Conservation (phyloP, 2,113 vertebrate species). For the Sylvicapra grimmia region DNA sequence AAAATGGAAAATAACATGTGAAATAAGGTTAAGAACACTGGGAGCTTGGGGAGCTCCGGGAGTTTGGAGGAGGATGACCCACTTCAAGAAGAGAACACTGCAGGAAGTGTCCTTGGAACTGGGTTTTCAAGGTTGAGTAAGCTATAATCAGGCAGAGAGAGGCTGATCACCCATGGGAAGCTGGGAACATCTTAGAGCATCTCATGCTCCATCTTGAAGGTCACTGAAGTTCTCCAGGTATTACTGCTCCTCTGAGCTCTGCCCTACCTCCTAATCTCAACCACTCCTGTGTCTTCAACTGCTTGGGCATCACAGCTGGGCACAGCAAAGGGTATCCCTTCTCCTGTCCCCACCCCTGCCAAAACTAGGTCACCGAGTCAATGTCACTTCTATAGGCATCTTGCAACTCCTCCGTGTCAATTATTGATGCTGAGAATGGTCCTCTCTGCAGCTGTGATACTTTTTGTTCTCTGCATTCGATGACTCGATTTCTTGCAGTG, state of each 20-base stretch:
- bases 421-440: neutral
- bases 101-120: slow-evolving; percentile 21
- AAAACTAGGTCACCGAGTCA: neutral
- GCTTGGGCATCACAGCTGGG: neutral
- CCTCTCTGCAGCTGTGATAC: neutral
- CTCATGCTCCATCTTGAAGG: neutral
- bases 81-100: slow-evolving; percentile 29
- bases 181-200: neutral
- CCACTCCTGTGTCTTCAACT: neutral
- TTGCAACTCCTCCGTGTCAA: no score
- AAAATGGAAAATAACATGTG: neutral
- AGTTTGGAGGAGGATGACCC: slow-evolving; percentile 6
- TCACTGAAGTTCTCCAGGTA: neutral
- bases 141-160: neutral
- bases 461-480: fast-evolving
- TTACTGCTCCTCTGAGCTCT: neutral
- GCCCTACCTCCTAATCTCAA: neutral
- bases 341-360: neutral
- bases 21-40: slow-evolving; percentile 29
- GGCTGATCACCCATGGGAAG: neutral
- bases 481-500: neutral
- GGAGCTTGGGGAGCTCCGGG: neutral
- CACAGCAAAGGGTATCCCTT: neutral
- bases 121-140: neutral
- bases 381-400: neutral